A percentile compares a stretch with the other conserved stretches of the same genome.
Conservation (phyloP, 1,140 invertebrate genomes). For the Nephila pilipes region DNA sequence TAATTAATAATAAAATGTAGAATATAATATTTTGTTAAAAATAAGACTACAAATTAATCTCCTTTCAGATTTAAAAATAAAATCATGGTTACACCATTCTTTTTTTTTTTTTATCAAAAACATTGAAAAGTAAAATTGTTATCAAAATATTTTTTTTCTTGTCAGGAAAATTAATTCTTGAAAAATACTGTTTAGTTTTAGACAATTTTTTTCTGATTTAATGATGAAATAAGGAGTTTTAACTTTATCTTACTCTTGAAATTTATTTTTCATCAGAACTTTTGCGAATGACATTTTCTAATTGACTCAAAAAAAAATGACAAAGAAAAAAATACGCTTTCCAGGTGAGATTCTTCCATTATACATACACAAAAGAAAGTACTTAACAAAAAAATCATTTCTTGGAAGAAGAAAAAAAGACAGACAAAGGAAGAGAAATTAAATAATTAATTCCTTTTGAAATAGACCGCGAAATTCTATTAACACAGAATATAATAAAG, state of each 20-base stretch:
- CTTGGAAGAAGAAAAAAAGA: not conserved
- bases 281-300: not conserved
- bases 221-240: too few species aligned
- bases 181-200: too few species aligned
- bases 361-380: not conserved
- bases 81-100: too few species aligned
- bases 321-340: not conserved
- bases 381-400: not conserved
- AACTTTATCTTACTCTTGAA: not conserved
- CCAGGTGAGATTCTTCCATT: not conserved
- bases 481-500: not conserved
- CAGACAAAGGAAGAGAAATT: not conserved
- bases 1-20: too few species aligned
- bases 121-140: too few species aligned
- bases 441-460: not conserved
- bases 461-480: not conserved
- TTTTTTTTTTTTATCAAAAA: too few species aligned
- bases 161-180: too few species aligned
- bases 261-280: not conserved
- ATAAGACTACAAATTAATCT: too few species aligned
- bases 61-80: too few species aligned
- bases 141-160: too few species aligned
- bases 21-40: too few species aligned
- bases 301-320: not conserved
- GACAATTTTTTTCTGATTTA: too few species aligned